Evolutionary conservation across 2,888 invertebrate species (phyloP), one percentile per base, ranked within the genome.

Genomic region (Carcina quercana): DNA sequence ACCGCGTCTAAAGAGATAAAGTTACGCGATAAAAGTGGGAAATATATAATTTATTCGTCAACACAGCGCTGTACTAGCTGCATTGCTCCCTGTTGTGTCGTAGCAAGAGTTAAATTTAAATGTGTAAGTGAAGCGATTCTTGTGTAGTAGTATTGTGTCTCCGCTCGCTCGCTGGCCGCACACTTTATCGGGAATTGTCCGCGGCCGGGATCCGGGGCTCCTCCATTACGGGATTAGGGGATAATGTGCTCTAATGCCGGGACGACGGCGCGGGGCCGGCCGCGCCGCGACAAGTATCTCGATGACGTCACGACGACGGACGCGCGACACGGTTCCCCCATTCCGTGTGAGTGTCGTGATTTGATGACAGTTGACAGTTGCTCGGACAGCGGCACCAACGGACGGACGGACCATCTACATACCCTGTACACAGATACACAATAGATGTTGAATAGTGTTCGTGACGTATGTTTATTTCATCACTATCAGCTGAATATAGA

Each of bases 161-260:
- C 28, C 19, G 5, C 27, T 8, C 20, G 28, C 28, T 13, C 1
- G n/a, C 13, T 22, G 34, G 44, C 49, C 45, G 40, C 37, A 43
- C 46, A n/a, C 43, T 50, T 53, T 50, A 57, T 57, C 50, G 43
- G 42, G n/a, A 43, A 47, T 43, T 45, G 53, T 45, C 37, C 40
- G 47, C 32, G 43, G 35, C 46, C 38, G 44, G 40, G 35, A 39
- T 36, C 32, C 35, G 41, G 40, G 38, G 7, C 38, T 38, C 47
- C 39, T 40, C 52, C 47, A 52, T 60, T 55, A 58, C 50, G 46
- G 45, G 58, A 58, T 58, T 57, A 56, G 51, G 43, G 44, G 45
- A 43, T 53, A 47, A 50, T 45, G 38, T 50, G 42, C 46, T 49
- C 48, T 45, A 51, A 51, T 51, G 45, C 43, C 30, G 30, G 32